Percentiles rank a stretch among this genome's conserved stretches.
Conservation (phyloP, 2,113 vertebrate genomes). For the Microtus richardsoni region DNA sequence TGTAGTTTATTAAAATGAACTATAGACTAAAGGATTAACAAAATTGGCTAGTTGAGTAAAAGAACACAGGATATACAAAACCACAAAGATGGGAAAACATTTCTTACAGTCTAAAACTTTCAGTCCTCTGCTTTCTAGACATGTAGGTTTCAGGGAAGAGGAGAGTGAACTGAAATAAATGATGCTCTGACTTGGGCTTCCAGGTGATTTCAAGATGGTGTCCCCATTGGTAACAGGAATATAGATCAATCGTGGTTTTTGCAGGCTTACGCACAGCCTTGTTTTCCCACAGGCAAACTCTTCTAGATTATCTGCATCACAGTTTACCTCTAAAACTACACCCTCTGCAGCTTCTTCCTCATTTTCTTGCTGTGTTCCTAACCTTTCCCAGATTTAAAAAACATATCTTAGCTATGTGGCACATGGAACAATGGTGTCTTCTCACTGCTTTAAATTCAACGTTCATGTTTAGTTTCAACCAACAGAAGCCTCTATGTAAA, state of each 20-base stretch:
- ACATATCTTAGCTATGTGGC: neutral
- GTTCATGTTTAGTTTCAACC: slow-evolving; percentile 15
- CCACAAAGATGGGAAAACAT: neutral
- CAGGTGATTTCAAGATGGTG: neutral
- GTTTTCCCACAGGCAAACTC: neutral
- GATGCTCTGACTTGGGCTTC: neutral
- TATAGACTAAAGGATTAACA: neutral
- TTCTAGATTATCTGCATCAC: neutral
- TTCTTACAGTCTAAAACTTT: neutral
- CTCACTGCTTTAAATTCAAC: slow-evolving; percentile 5
- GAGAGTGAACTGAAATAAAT: neutral
- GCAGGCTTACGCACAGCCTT: neutral
- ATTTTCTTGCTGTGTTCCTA: slow-evolving; percentile 24
- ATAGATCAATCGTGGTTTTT: neutral
- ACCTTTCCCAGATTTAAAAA: slow-evolving; percentile 15
- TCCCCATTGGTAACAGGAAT: neutral
- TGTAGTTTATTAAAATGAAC: neutral
- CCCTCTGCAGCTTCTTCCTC: neutral
- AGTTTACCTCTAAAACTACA: neutral
- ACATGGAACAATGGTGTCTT: neutral
- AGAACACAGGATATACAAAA: neutral
- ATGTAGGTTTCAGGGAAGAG: neutral
- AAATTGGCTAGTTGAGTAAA: neutral
- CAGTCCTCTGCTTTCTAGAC: neutral
- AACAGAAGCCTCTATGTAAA: neutral